Evolutionary conservation across 2,797 vertebrate species (phyloP), one percentile per base, ranked within the genome.

Genomic region (Acestrorhynchus altus): DNA sequence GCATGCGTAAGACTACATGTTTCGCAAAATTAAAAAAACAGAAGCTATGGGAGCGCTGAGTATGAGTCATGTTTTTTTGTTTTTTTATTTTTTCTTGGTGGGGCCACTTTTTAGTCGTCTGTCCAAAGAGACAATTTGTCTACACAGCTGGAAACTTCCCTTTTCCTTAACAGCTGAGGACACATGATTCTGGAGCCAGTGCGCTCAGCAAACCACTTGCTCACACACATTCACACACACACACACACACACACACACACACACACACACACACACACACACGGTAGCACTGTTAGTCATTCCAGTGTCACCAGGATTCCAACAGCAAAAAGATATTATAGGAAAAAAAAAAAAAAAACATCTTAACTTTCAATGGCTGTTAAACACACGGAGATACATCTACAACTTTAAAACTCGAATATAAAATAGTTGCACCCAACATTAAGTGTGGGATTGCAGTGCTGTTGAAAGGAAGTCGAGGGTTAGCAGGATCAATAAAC

Each of bases 121-220:
- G 44, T 77, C 66, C 31, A 63, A 31, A 52, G 72, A 82, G 83
- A 82, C 81, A 66, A 5, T 22, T 46, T 75, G 75, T 78, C 82
- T 81, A 69, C 69, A 67, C 15, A 20, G 31, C 28, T 31, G 64
- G 72, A 72, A 73, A 68, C 78, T 81, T 75, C 74, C 60, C 52
- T 59, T 65, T 74, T 74, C 72, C 72, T 67, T 54, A 31, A 56
- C 66, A 76, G 47, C 69, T 66, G 64, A 59, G 39, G 60, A 57
- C 20, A 56, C 26, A 31, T 70, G 51, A 42, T 59, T 24, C 6
- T 51, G 31, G 15, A 51, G 47, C 22, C 28, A 18, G 9, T 16
- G 15, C 22, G 9, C 22, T n/a, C 46, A 60, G 57, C 57, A 5
- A 60, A 10, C 8, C 35, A 4, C 18, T 20, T 8, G 54, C n/a